Evolutionary conservation across 2,113 vertebrate genomes (phyloP).

Genomic region (Chionomys nivalis): DNA sequence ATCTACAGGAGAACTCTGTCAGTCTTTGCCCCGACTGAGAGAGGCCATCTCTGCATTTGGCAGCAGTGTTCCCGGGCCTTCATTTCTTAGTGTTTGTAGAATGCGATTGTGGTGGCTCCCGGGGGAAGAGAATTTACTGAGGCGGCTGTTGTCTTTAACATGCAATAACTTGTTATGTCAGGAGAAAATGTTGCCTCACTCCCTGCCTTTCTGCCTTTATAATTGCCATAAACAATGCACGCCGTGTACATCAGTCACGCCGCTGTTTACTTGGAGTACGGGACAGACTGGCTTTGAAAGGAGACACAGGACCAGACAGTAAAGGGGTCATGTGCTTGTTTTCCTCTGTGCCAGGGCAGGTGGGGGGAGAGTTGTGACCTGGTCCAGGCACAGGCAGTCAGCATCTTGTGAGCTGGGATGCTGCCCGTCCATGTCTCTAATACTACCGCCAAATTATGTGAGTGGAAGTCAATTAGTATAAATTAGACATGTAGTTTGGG

Average conservation of each 20-base stretch:
- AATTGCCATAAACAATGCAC: slow-evolving; percentile 61
- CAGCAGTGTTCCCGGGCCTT: slow-evolving; percentile 4
- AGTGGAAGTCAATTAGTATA: neutral
- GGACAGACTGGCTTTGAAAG: slow-evolving; percentile 61
- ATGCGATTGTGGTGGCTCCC: slow-evolving; percentile 49
- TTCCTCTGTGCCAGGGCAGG: slow-evolving; percentile 22
- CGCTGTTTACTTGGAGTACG: slow-evolving; percentile 61
- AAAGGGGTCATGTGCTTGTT: slow-evolving; percentile 51
- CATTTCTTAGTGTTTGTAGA: slow-evolving; percentile 53
- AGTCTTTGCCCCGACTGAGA: neutral
- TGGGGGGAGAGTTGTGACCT: neutral
- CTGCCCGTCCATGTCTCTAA: neutral
- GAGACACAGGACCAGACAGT: slow-evolving; percentile 36
- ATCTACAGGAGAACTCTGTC: neutral
- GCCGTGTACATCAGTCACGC: slow-evolving; percentile 18
- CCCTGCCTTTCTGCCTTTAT: slow-evolving; percentile 43
- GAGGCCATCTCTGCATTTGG: slow-evolving; percentile 57
- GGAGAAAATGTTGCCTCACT: slow-evolving; percentile 58
- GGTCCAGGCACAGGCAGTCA: neutral
- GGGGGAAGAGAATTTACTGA: slow-evolving; percentile 44
- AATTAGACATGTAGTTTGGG: neutral
- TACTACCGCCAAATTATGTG: neutral
- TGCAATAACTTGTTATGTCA: slow-evolving; percentile 64
- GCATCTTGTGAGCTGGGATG: neutral
- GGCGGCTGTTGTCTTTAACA: slow-evolving; percentile 53